These are phyloP conservation scores for Macropodus opercularis DNA, from an alignment of 2,797 vertebrate genomes.

Conservation along the genomic window DNA sequence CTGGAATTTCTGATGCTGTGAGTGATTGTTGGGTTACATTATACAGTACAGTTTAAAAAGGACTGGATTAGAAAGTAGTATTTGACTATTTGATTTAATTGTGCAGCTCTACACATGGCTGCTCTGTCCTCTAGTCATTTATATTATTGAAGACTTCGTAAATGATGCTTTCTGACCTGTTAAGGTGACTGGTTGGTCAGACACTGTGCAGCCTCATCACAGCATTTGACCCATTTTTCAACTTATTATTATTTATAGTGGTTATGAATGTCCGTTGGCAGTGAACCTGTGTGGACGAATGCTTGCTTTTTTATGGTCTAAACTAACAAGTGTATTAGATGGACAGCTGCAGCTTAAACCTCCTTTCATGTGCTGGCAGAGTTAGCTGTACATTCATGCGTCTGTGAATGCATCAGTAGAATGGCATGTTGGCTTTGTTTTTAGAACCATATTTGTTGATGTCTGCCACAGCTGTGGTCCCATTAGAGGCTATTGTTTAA, in stretches of 20 bases:
- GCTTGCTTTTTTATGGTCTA: constrained; percentile 27
- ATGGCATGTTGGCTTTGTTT: constrained; percentile 31
- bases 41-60: not conserved
- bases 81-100: constrained; percentile 15
- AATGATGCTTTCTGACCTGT: constrained; percentile 9
- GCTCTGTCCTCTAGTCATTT: not conserved
- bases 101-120: constrained; percentile 3
- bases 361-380: constrained; percentile 28
- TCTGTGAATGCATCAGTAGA: constrained; percentile 32
- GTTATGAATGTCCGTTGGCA: constrained; percentile 24
- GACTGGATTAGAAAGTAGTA: constrained; percentile 9
- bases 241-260: too few species aligned
- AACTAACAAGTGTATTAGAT: constrained; percentile 24
- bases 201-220: not conserved
- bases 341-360: constrained; percentile 55
- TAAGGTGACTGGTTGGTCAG: constrained; percentile 8
- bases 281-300: constrained; percentile 33
- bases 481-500: constrained; percentile 46
- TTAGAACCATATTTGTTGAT: constrained; percentile 46
- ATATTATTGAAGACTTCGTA: not conserved
- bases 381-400: constrained; percentile 31
- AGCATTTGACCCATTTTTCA: constrained; percentile 1
- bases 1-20: too few species aligned
- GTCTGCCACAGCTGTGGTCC: constrained; percentile 54
- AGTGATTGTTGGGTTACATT: too few species aligned